Evolutionary conservation across 2,888 invertebrate species (phyloP).

Genomic region (Drosophila vallismaia): DNA sequence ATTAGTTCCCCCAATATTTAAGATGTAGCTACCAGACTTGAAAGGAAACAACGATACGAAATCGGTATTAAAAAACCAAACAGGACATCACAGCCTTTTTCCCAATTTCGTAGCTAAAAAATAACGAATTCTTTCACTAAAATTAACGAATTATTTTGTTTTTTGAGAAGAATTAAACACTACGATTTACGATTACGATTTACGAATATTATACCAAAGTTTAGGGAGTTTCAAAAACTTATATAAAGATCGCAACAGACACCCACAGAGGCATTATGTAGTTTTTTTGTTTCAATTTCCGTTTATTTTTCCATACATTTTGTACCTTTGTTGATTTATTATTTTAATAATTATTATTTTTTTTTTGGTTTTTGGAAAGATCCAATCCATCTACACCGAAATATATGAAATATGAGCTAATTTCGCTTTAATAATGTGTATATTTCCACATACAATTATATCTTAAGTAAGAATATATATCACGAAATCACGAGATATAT

Average conservation of each 20-base stretch:
- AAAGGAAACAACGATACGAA: conserved; percentile 15
- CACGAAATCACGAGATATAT: conserved; percentile 14
- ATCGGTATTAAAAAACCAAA: conserved; percentile 7
- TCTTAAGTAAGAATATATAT: conserved; percentile 31
- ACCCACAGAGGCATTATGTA: conserved; percentile 47
- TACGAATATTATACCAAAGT: conserved; percentile 64
- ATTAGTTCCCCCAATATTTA: conserved; percentile 2
- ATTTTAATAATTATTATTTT: background rate
- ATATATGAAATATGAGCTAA: conserved; percentile 2
- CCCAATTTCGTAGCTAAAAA: conserved; percentile 4
- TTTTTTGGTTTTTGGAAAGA: background rate
- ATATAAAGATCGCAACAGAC: conserved; percentile 14
- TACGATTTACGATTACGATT: background rate
- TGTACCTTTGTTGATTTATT: background rate
- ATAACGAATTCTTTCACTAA: too few species aligned
- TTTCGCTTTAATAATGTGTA: conserved; percentile 23
- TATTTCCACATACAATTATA: conserved; percentile 21
- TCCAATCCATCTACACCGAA: background rate
- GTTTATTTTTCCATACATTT: conserved; percentile 1
- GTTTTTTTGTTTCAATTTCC: conserved; percentile 9
- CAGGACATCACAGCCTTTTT: conserved; percentile 3
- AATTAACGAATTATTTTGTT: conserved; percentile 4
- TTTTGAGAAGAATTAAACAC: conserved; percentile 4
- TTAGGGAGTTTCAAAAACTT: conserved; percentile 53
- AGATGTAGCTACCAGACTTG: conserved; percentile 1